Conservation (phyloP, 2,113 vertebrate species). For the Chionodraco myersi region DNA sequence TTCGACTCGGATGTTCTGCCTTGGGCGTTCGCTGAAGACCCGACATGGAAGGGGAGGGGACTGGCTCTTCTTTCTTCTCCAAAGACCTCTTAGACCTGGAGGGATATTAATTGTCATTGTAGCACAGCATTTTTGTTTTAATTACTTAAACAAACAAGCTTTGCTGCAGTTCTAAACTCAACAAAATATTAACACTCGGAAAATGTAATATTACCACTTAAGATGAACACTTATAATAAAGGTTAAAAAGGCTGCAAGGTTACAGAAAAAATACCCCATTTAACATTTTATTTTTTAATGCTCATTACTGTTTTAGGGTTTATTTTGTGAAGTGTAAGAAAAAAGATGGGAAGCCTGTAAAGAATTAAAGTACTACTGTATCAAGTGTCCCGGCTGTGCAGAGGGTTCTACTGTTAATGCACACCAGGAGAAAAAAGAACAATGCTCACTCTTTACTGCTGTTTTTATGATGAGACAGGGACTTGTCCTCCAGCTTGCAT, state of each 20-base stretch:
- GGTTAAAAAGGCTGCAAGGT: not conserved
- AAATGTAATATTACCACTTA: not conserved
- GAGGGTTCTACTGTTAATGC: constrained; percentile 19
- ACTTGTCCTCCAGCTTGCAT: constrained; percentile 92
- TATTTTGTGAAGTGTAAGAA: constrained; percentile 12
- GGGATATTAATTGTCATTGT: not conserved
- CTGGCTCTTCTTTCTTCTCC: constrained; percentile 94
- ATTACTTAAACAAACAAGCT: not conserved
- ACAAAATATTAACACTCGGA: not conserved
- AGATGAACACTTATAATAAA: not conserved
- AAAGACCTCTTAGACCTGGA: constrained; percentile 89
- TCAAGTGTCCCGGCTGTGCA: constrained; percentile 5
- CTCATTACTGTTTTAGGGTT: constrained; percentile 11
- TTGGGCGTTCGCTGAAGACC: constrained; percentile 90
- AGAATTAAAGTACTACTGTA: constrained; percentile 23
- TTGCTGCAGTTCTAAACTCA: not conserved
- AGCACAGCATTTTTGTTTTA: not conserved
- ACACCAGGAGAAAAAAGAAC: not conserved
- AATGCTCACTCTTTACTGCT: constrained; percentile 93
- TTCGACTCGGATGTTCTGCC: constrained; percentile 90
- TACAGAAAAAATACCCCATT: constrained; percentile 7
- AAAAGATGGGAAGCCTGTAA: not conserved
- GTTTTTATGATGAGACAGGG: constrained; percentile 89
- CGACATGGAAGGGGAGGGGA: constrained; percentile 91
- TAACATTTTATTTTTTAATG: not conserved